Evolutionary conservation across 1,140 invertebrate species (phyloP).

Genomic region (Bombyx mori): ASM3026992v2 NC_085117.1:17209501-17210000

Average conservation of each 20-base stretch:
- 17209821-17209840: conserved; percentile 61
- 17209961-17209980: conserved; percentile 57
- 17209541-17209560: conserved; percentile 61
- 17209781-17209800: conserved; percentile 51
- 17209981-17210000: conserved; percentile 69
- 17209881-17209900: conserved; percentile 67
- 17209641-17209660: conserved; percentile 74
- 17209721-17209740: neutral
- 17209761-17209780: conserved; percentile 62
- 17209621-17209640: conserved; percentile 73
- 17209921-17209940: conserved; percentile 62
- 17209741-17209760: conserved; percentile 38
- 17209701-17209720: conserved; percentile 6
- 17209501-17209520: conserved; percentile 53
- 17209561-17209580: conserved; percentile 69
- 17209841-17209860: conserved; percentile 59
- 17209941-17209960: conserved; percentile 61
- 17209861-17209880: conserved; percentile 49
- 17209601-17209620: conserved; percentile 83
- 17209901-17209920: conserved; percentile 61
- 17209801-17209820: conserved; percentile 49
- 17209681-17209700: conserved; percentile 13
- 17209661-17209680: conserved; percentile 50
- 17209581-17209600: conserved; percentile 69
- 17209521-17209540: conserved; percentile 48